A percentile compares a stretch with the other conserved stretches of the same genome.
phyloP scores from a whole-genome alignment of 2,797 vertebrate genomes.

The Pogonophryne albipinna region DNA sequence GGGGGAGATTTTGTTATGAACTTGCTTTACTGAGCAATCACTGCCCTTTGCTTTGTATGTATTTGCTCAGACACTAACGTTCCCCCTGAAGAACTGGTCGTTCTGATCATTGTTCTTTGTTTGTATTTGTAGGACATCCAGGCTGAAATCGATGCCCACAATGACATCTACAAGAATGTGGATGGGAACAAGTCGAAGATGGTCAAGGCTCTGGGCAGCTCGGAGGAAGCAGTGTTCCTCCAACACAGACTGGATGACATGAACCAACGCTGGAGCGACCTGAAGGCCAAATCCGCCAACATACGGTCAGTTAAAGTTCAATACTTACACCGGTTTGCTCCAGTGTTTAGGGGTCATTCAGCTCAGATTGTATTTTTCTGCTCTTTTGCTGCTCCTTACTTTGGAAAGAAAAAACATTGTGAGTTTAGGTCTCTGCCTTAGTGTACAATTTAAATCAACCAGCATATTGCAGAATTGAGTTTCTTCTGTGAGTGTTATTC shows the following conservation, averaged over 20 bases:
- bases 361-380: constrained; percentile 21
- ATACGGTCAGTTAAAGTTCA: constrained; percentile 86
- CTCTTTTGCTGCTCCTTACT: constrained; percentile 18
- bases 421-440: constrained; percentile 7
- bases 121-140: constrained; percentile 92
- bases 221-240: constrained; percentile 94
- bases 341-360: background rate
- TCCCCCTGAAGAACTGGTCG: background rate
- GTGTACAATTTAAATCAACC: constrained; percentile 10
- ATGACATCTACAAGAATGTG: constrained; percentile 98
- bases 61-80: background rate
- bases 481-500: background rate
- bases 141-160: constrained; percentile 98
- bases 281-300: constrained; percentile 94
- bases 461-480: background rate
- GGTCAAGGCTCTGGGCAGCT: constrained; percentile 96
- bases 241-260: constrained; percentile 98
- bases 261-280: constrained; percentile 98
- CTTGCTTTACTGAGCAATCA: constrained; percentile 17
- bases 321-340: background rate
- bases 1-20: constrained; percentile 14
- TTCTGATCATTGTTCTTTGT: constrained; percentile 10
- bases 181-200: constrained; percentile 96
- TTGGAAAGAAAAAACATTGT: constrained; percentile 10
- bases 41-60: constrained; percentile 16